phyloP scores from a whole-genome alignment of 2,888 invertebrate genomes.

The Tetramorium bicarinatum region DNA sequence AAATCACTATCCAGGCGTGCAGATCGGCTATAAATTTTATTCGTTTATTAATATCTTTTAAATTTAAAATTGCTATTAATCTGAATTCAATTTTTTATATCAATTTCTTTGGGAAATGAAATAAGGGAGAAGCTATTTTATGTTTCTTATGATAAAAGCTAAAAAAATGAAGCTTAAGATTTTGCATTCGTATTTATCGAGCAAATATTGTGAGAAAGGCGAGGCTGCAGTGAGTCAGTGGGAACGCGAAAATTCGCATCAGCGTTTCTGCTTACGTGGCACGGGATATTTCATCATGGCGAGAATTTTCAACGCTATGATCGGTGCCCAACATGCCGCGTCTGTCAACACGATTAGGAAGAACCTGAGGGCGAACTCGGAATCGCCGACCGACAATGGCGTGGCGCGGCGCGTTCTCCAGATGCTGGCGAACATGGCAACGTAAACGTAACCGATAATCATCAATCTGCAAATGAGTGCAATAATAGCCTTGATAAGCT shows the following conservation, averaged over 20 bases:
- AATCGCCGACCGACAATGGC: slow-evolving; percentile 88
- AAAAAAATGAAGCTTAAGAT: background rate
- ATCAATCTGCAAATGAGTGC: slow-evolving; percentile 86
- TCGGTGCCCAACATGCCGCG: slow-evolving; percentile 91
- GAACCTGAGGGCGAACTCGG: slow-evolving; percentile 90
- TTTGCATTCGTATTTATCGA: background rate
- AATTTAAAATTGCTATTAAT: background rate
- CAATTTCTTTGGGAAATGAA: background rate
- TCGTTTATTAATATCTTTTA: background rate
- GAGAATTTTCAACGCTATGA: slow-evolving; percentile 89
- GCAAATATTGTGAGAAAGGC: background rate
- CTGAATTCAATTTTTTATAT: background rate
- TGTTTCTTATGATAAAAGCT: background rate
- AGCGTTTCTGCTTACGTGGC: slow-evolving; percentile 84
- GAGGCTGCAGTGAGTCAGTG: background rate
- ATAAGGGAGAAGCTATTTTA: background rate
- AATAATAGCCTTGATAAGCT: background rate
- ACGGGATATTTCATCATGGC: slow-evolving; percentile 87
- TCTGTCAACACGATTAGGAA: slow-evolving; percentile 91
- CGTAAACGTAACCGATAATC: slow-evolving; percentile 88
- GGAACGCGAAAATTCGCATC: background rate
- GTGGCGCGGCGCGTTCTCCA: slow-evolving; percentile 89
- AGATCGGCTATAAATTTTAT: slow-evolving; percentile 87
- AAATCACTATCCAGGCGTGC: slow-evolving; percentile 90
- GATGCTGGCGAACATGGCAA: slow-evolving; percentile 89